Evolutionary conservation across 1,140 invertebrate genomes (phyloP).

Genomic region (Cydia pomonella): DNA sequence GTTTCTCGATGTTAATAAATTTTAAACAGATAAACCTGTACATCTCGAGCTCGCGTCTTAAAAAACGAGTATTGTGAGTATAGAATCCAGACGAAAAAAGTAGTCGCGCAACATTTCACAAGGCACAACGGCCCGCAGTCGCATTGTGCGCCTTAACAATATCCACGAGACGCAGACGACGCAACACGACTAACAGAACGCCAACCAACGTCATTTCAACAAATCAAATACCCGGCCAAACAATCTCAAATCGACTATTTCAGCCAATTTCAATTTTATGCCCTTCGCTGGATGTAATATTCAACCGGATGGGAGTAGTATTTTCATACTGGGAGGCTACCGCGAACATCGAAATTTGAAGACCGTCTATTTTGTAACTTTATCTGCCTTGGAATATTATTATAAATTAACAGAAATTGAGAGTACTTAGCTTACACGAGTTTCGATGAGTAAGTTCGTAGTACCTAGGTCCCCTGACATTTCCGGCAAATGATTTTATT

Average conservation of each 20-base stretch:
- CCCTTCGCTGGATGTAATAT: slow-evolving; percentile 44
- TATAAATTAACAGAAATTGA: neutral
- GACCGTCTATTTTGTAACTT: neutral
- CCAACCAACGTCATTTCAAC: slow-evolving; percentile 61
- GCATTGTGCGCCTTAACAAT: slow-evolving; percentile 77
- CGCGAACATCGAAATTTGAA: neutral
- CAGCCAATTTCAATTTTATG: slow-evolving; percentile 62
- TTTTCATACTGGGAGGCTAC: neutral
- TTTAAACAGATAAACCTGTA: slow-evolving; percentile 80
- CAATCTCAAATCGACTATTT: slow-evolving; percentile 62
- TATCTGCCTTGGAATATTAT: neutral
- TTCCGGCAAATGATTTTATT: no score
- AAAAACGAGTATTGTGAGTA: slow-evolving; percentile 78
- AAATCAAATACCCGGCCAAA: slow-evolving; percentile 65
- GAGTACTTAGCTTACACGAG: neutral
- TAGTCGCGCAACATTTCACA: slow-evolving; percentile 80
- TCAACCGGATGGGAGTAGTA: neutral
- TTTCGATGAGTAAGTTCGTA: no score
- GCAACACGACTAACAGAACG: slow-evolving; percentile 66
- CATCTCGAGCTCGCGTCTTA: slow-evolving; percentile 77
- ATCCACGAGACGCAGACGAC: slow-evolving; percentile 62
- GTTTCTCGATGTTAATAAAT: slow-evolving; percentile 80
- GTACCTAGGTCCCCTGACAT: no score
- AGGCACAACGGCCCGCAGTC: slow-evolving; percentile 76
- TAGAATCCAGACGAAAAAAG: slow-evolving; percentile 80